Base-by-base conservation (phyloP, 2,113 vertebrate species). In the Phasianus colchicus region DNA sequence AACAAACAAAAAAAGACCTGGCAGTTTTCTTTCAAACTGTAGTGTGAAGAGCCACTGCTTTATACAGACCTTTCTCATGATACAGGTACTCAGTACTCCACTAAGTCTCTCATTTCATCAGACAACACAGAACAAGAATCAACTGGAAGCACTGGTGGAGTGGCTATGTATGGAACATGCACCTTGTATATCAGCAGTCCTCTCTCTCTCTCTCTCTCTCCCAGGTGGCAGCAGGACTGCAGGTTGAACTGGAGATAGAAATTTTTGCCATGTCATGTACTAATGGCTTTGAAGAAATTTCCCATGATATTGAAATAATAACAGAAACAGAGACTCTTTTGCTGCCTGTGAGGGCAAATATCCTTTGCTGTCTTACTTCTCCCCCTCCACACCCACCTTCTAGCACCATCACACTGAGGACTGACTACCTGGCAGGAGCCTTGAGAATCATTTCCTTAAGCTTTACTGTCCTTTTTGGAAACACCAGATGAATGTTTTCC, bases 261-360 rank as follows among this genome's bases (percentile, higher is more conserved):
- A 91, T 99, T 61, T 98, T 98, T 63, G 98, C 99, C 86, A 97
- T 97, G 97, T 91, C 96, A 20, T 96, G 96, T 13, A 42, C 34
- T 14, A 92, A 95, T 63, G 97, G 96, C 18, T 74, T 88, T 32
- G 93, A 91, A 47, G 84, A 97, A 67, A n/a, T 99, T 93, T 97
- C 94, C 16, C 94, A 98, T 40, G 95, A 97, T 45, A 97, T 99
- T 58, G 95, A 98, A 97, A 98, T 99, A 94, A 47, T 97, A 75
- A 99, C 98, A 13, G 98, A 99, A 93, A 97, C 92, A 10, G 98
- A 99, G 34, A 97, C 97, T 66, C 91, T 99, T 45, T 96, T 98
- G 91, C 97, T 99, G 79, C 98, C 98, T 1, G 98, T 99, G 94
- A 98, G 96, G 93, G 99, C 99, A 91, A 98, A 99, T 99, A 99